Evolutionary conservation across 2,797 vertebrate species (phyloP).

Genomic region (Falco rusticolus): DNA sequence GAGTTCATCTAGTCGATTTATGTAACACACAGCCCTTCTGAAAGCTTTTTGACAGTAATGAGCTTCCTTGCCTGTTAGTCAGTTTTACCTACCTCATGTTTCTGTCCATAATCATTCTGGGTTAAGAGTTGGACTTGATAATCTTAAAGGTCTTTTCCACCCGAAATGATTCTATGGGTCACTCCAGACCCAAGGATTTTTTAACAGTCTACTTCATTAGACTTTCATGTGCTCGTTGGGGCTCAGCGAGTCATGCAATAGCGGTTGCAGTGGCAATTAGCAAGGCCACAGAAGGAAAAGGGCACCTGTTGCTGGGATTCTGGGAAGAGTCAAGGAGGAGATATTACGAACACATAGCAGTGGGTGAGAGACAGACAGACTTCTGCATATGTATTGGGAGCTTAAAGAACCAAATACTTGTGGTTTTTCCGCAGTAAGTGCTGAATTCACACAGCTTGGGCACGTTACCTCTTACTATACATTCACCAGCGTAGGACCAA

Average conservation of each 20-base stretch:
- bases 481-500: not conserved
- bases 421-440: not conserved
- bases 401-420: not conserved
- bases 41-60: not conserved
- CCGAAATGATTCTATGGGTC: too few species aligned
- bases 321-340: not conserved
- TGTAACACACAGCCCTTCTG: not conserved
- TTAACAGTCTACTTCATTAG: not conserved
- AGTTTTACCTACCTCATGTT: not conserved
- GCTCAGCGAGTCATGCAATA: accelerated
- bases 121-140: too few species aligned
- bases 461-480: not conserved
- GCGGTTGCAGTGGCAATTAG: not conserved
- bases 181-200: not conserved
- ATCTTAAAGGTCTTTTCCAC: too few species aligned
- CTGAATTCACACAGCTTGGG: not conserved
- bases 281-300: not conserved
- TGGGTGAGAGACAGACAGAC: not conserved
- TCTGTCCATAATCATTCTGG: not conserved
- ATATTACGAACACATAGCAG: not conserved
- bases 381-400: not conserved
- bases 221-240: not conserved
- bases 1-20: not conserved
- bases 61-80: not conserved
- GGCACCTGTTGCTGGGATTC: accelerated